A percentile compares a stretch with the other conserved stretches of the same genome.
Evolutionary conservation across 1,140 invertebrate species (phyloP).

Genomic region (Bathynomus jamesi): DNA sequence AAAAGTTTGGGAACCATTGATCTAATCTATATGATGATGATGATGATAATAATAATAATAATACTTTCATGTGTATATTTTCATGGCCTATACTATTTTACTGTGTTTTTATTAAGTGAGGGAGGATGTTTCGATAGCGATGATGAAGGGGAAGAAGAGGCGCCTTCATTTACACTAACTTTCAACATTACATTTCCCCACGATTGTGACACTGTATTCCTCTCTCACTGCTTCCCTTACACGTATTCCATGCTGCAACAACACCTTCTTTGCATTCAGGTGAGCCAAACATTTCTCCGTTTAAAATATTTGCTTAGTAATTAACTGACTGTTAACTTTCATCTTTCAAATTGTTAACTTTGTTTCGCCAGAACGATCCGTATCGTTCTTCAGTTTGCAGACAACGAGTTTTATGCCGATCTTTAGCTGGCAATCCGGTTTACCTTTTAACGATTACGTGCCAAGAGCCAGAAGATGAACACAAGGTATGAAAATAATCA

Average conservation of each 20-base stretch:
- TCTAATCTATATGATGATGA: no score
- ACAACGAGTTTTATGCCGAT: slow-evolving; percentile 69
- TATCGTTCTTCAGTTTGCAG: slow-evolving; percentile 71
- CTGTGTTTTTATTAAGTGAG: slow-evolving; percentile 8
- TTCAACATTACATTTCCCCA: slow-evolving; percentile 90
- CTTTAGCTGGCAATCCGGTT: slow-evolving; percentile 80
- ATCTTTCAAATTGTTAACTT: background rate
- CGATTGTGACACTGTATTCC: slow-evolving; percentile 80
- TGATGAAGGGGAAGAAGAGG: slow-evolving; percentile 41
- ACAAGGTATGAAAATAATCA: slow-evolving; percentile 25
- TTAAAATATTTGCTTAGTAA: background rate
- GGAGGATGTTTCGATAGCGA: slow-evolving; percentile 40
- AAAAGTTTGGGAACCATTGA: no score
- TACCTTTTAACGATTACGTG: slow-evolving; percentile 82
- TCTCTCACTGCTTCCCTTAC: slow-evolving; percentile 95
- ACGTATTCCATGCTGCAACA: slow-evolving; percentile 78
- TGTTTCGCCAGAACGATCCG: slow-evolving; percentile 55
- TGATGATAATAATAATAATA: slow-evolving; percentile 2
- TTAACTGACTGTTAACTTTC: no score
- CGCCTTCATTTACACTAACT: slow-evolving; percentile 69
- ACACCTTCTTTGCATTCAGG: slow-evolving; percentile 46
- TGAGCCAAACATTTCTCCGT: slow-evolving; percentile 15
- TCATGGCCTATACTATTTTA: background rate
- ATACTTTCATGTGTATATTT: slow-evolving; percentile 10
- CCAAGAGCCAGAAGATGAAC: slow-evolving; percentile 31